These are phyloP conservation scores for Paracanthobrama guichenoti DNA, from an alignment of 2,113 vertebrate species.

Conservation along the genomic window DNA sequence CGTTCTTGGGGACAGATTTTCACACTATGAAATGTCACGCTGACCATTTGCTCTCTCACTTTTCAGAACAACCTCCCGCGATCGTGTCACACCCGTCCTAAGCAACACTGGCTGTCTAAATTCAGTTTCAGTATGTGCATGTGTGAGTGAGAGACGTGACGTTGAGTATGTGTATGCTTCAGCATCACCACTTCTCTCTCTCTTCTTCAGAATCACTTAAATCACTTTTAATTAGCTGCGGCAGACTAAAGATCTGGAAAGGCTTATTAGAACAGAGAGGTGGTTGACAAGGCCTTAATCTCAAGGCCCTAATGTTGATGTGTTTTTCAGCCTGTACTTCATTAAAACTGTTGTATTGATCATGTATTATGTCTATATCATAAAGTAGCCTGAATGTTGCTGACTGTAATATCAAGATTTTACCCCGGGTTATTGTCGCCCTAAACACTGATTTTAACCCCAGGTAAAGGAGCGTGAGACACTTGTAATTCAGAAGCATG, in stretches of 20 bases:
- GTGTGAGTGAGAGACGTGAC: constrained; percentile 22
- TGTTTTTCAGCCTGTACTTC: not conserved
- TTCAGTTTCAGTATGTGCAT: constrained; percentile 12
- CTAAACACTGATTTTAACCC: too few relatives aligned
- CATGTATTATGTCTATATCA: not conserved
- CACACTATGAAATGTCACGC: constrained; percentile 31
- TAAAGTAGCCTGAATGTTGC: not conserved
- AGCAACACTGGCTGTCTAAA: constrained; percentile 5
- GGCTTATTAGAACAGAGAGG: constrained; percentile 16
- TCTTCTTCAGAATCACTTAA: constrained; percentile 1
- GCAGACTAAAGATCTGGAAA: constrained; percentile 3
- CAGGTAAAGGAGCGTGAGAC: too few relatives aligned
- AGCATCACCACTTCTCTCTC: not conserved
- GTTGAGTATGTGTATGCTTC: not conserved
- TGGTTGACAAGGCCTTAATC: not conserved
- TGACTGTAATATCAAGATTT: too few relatives aligned
- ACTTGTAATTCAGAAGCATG: too few relatives aligned
- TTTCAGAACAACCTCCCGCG: not conserved
- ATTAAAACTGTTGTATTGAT: not conserved
- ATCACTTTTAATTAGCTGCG: not conserved
- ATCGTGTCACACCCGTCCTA: constrained; percentile 23
- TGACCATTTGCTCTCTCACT: constrained; percentile 27
- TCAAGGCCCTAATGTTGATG: not conserved
- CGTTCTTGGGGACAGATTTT: constrained; percentile 15
- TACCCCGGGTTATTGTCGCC: too few relatives aligned